These are phyloP conservation scores for Atrina japonica DNA, from an alignment of 2,888 invertebrate genomes.

Conservation along the genomic window DNA sequence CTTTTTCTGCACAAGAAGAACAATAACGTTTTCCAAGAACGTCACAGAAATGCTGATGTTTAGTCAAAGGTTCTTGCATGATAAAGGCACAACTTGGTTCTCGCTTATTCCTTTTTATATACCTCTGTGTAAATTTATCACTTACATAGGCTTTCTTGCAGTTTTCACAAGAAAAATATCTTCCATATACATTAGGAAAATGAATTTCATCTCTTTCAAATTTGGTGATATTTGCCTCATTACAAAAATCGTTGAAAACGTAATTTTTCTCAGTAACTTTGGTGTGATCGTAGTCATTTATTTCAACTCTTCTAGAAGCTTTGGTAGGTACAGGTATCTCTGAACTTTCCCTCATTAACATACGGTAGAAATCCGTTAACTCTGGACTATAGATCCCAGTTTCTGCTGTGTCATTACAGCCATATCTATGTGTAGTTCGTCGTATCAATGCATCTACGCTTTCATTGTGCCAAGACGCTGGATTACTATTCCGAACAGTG, in stretches of 20 bases:
- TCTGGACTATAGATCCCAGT: conserved; percentile 28
- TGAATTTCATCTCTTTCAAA: conserved; percentile 36
- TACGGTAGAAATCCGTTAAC: conserved; percentile 17
- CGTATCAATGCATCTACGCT: no score
- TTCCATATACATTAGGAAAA: conserved; percentile 24
- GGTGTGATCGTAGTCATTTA: conserved; percentile 11
- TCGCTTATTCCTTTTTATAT: conserved; percentile 21
- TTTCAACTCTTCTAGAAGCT: conserved; percentile 8
- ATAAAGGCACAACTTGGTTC: conserved; percentile 15
- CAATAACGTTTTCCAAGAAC: conserved; percentile 42
- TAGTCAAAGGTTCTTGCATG: background rate
- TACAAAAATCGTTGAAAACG: conserved; percentile 27
- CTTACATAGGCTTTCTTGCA: conserved; percentile 34
- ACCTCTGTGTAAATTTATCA: conserved; percentile 34
- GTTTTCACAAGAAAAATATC: conserved; percentile 26
- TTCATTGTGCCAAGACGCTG: no score
- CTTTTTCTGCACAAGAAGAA: conserved; percentile 32
- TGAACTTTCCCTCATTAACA: conserved; percentile 32
- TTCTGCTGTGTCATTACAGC: background rate
- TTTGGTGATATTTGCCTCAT: conserved; percentile 26
- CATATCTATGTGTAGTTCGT: no score
- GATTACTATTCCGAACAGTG: no score
- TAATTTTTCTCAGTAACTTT: conserved; percentile 33
- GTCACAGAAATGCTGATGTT: conserved; percentile 37
- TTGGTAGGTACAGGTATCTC: conserved; percentile 25